Base-by-base conservation (phyloP, 2,888 invertebrate species). In the Scaptomyza flava region DNA sequence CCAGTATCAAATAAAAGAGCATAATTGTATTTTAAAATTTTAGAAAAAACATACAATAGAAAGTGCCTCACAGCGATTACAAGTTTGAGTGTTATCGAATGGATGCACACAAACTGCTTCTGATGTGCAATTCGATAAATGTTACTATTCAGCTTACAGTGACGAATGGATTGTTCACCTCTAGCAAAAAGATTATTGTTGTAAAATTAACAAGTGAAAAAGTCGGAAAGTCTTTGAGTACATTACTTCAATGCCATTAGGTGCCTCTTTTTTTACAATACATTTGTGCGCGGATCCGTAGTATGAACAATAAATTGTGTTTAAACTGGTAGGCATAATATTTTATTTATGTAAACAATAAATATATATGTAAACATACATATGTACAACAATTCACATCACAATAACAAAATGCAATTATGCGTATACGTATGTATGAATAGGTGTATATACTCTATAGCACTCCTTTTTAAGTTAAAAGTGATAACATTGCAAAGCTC, bases 161-260 rank as follows among this genome's bases (percentile, higher is more conserved):
- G 45, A 30, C 38, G 8, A 31, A 17, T n/a, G 14, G 23, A 48
- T 30, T 30, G 30, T 12, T 20, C 70, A 64, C 31, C 58, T 31
- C 54, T 64, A 52, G 2, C 14, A 63, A 50, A 51, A 43, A 43
- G 36, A 42, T 67, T 60, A 51, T 51, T 42, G 31, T 42, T 36
- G 51, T 59, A 50, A 67, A 58, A 54, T 59, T 60, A 58, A 66
- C 57, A 69, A 68, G 57, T 62, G 45, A 66, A 66, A 43, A 54
- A 64, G 59, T 65, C 56, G 27, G 46, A 51, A 33, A 54, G 38
- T 48, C 30, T 43, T 51, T 43, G 68, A 51, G 36, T 45, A 52
- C 45, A 30, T 57, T 60, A n/a, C 33, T 56, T 52, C 30, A 59
- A 71, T 56, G 46, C 65, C 54, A 52, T 43, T 46, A 42, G 66